Conservation (phyloP, 2,888 invertebrate genomes). For the Ectemnius lituratus region DNA sequence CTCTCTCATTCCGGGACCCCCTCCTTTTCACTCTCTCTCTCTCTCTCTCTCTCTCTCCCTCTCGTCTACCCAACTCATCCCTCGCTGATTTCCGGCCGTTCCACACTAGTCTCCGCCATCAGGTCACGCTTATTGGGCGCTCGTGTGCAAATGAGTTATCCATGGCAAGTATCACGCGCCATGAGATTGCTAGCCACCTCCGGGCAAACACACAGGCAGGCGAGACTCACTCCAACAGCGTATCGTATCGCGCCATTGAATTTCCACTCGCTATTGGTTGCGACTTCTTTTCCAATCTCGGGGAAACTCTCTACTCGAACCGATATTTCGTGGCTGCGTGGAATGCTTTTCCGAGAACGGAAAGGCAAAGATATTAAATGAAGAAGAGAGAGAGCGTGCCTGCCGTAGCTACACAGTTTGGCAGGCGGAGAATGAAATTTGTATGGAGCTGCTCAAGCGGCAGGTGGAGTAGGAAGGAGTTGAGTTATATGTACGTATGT, state of each 20-base stretch:
- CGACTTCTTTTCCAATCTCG: constrained; percentile 18
- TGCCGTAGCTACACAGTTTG: too few species aligned
- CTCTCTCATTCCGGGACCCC: constrained; percentile 15
- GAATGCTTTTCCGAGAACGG: too few species aligned
- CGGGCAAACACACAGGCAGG: too few species aligned
- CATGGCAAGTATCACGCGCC: neutral
- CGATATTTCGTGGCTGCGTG: too few species aligned
- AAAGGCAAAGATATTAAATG: too few species aligned
- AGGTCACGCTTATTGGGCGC: constrained; percentile 50
- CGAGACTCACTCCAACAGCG: too few species aligned
- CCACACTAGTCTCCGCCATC: constrained; percentile 43
- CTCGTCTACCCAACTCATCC: too few species aligned
- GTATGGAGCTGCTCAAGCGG: too few species aligned
- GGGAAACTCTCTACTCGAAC: constrained; percentile 12
- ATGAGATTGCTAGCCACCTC: too few species aligned
- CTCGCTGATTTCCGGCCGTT: constrained; percentile 3
- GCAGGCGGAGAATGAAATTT: too few species aligned
- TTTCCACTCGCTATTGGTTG: constrained; percentile 26
- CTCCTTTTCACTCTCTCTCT: constrained; percentile 20
- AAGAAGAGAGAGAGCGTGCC: too few species aligned
- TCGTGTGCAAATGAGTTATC: constrained; percentile 40
- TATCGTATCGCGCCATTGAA: constrained; percentile 39
- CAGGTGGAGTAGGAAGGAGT: constrained; percentile 13
- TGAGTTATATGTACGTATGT: neutral
- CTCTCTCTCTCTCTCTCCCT: constrained; percentile 19